A percentile compares a stretch with the other conserved stretches of the same genome.
These are phyloP conservation scores for Drosophila formosana DNA, from an alignment of 2,888 invertebrate species.

Conservation along the genomic window DNA sequence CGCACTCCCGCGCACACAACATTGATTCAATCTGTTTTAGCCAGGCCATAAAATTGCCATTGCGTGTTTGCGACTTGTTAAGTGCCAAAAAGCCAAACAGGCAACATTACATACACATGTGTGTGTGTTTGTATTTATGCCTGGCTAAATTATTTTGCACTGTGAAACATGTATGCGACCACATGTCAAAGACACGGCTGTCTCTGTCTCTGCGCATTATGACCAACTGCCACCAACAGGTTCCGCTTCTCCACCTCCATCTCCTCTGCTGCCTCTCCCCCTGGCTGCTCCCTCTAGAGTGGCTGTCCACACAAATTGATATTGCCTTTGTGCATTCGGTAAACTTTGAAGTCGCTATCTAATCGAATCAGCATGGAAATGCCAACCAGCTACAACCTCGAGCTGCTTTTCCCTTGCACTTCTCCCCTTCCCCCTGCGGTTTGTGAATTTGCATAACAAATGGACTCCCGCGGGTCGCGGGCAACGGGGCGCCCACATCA, in stretches of 20 bases:
- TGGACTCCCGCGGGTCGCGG: constrained; percentile 22
- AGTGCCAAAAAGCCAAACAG: constrained; percentile 39
- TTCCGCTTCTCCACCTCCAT: constrained; percentile 4
- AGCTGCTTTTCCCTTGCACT: neutral
- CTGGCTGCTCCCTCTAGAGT: neutral
- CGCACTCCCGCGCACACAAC: neutral
- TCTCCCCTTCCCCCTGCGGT: constrained; percentile 13
- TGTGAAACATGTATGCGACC: constrained; percentile 21
- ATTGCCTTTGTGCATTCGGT: constrained; percentile 49
- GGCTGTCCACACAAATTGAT: constrained; percentile 26
- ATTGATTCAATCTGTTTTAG: constrained; percentile 30
- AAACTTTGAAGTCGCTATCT: constrained; percentile 38
- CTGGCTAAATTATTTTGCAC: constrained; percentile 50
- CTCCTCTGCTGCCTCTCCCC: neutral
- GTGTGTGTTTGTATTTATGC: constrained; percentile 11
- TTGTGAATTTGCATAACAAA: constrained; percentile 56
- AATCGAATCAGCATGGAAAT: constrained; percentile 50
- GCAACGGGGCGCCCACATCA: constrained; percentile 17
- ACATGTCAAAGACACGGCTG: constrained; percentile 25
- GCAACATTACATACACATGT: constrained; percentile 21
- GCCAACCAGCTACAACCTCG: constrained; percentile 10
- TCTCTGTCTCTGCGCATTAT: constrained; percentile 30
- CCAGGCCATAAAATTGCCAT: constrained; percentile 40
- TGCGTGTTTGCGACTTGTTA: constrained; percentile 45
- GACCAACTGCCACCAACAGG: constrained; percentile 42